Evolutionary conservation across 2,797 vertebrate genomes (phyloP).

Genomic region (Microctenopoma lineatum): DNA sequence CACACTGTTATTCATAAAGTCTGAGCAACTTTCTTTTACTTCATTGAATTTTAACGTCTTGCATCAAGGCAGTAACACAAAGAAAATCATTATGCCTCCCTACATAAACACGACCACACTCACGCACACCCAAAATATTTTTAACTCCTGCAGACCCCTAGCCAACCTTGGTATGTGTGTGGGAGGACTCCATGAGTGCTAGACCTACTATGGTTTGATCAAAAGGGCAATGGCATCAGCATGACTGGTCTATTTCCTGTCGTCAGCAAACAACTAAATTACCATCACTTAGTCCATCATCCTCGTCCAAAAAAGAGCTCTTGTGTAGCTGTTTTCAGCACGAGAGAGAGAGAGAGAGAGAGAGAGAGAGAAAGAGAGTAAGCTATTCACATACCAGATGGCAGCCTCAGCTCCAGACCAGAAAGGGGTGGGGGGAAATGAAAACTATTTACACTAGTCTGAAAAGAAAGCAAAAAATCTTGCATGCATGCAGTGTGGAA

Average conservation of each 20-base stretch:
- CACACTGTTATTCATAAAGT: constrained; percentile 42
- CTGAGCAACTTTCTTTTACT: constrained; percentile 37
- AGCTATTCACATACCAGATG: constrained; percentile 65
- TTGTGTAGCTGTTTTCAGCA: constrained; percentile 43
- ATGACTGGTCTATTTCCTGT: constrained; percentile 59
- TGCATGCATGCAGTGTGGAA: constrained; percentile 54
- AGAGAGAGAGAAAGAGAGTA: constrained; percentile 15
- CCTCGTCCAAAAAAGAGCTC: constrained; percentile 35
- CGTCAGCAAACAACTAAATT: constrained; percentile 57
- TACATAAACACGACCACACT: constrained; percentile 28
- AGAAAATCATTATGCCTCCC: constrained; percentile 62
- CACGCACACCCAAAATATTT: constrained; percentile 29
- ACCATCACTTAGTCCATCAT: constrained; percentile 51
- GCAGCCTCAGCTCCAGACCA: constrained; percentile 51
- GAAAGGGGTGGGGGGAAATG: constrained; percentile 43
- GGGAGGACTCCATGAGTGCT: constrained; percentile 4
- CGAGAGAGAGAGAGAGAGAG: constrained; percentile 22
- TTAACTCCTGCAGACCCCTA: constrained; percentile 32
- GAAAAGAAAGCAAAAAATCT: constrained; percentile 62
- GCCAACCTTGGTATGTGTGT: background rate
- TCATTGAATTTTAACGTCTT: constrained; percentile 38
- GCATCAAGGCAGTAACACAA: constrained; percentile 55
- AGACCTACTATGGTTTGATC: constrained; percentile 39
- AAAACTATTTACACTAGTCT: constrained; percentile 66
- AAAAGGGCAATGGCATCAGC: constrained; percentile 45